Conservation (phyloP, 2,113 vertebrate genomes). For the Odontophorus gujanensis region DNA sequence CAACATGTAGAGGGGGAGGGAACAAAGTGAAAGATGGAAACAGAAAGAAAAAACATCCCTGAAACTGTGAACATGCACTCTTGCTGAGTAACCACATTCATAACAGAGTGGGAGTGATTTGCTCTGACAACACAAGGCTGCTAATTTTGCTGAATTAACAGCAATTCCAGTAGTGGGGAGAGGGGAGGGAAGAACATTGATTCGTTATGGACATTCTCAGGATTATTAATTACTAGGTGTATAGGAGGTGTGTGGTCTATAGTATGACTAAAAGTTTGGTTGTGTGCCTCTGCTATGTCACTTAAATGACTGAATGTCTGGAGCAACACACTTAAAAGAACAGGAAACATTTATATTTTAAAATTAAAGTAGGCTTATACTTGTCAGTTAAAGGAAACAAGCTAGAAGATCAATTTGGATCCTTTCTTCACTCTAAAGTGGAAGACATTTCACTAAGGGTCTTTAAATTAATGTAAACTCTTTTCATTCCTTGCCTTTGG, state of each 20-base stretch:
- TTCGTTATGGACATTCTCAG: neutral
- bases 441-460: neutral
- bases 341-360: neutral
- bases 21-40: constrained; percentile 35
- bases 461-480: neutral
- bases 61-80: constrained; percentile 35
- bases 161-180: constrained; percentile 6
- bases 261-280: neutral
- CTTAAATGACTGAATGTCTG: neutral
- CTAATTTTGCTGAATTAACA: constrained; percentile 73
- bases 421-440: neutral
- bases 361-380: neutral
- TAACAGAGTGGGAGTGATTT: constrained; percentile 60
- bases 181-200: neutral
- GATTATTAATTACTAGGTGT: neutral
- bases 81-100: constrained; percentile 71
- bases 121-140: constrained; percentile 61
- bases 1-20: neutral
- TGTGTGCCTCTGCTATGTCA: neutral
- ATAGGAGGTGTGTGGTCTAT: neutral
- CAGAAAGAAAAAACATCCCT: constrained; percentile 16
- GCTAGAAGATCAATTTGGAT: neutral
- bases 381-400: neutral
- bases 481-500: neutral
- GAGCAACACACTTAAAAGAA: neutral